Conservation (phyloP, 2,113 vertebrate species). For the Rhombomys opimus region DNA sequence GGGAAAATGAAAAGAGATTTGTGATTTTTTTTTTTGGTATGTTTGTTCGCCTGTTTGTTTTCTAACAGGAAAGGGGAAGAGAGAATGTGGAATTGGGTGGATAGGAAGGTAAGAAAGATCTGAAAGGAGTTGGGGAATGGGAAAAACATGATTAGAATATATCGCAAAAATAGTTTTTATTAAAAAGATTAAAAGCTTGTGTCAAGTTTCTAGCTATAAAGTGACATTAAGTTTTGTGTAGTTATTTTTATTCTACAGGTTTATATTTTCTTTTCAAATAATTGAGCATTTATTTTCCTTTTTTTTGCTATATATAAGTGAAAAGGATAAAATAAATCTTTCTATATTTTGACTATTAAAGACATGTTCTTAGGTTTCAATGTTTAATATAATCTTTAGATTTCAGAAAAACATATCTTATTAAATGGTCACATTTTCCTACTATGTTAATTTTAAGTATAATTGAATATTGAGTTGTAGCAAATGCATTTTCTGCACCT, state of each 20-base stretch:
- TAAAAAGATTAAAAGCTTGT: not conserved
- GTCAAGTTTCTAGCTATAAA: not conserved
- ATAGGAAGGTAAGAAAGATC: not conserved
- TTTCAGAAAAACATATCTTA: not conserved
- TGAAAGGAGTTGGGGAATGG: not conserved
- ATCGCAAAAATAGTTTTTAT: not conserved
- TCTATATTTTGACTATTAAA: not conserved
- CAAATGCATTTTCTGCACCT: not conserved
- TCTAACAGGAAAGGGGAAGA: not conserved
- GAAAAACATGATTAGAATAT: not conserved
- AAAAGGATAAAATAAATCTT: not conserved
- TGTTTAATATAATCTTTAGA: not conserved
- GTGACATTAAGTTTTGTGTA: not conserved
- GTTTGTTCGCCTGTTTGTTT: not conserved
- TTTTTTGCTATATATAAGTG: not conserved
- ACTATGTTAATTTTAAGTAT: not conserved
- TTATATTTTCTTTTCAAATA: not conserved
- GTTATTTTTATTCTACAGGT: not conserved
- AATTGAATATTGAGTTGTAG: not conserved
- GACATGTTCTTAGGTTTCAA: not conserved
- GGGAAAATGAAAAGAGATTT: not conserved
- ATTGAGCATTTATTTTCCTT: not conserved
- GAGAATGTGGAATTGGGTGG: not conserved
- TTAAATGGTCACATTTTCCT: slow-evolving; percentile 13
- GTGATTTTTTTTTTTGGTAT: not conserved